phyloP scores from a whole-genome alignment of 2,888 invertebrate genomes.

The Ennomos erosarius region DNA sequence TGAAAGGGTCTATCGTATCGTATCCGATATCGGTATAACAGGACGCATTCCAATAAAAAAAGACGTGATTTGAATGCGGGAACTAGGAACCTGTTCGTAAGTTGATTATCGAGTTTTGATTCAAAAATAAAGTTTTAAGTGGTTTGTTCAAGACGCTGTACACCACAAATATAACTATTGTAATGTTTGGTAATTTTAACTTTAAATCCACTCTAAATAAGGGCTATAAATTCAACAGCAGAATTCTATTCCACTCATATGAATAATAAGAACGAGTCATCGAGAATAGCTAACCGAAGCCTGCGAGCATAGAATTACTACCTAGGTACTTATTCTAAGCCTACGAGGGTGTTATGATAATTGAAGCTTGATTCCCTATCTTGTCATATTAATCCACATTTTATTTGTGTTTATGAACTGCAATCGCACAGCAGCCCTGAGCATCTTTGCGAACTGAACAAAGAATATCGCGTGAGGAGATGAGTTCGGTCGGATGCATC shows the following conservation, averaged over 20 bases:
- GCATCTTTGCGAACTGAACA: constrained; percentile 34
- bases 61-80: constrained; percentile 51
- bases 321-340: too few species aligned
- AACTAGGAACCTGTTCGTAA: constrained; percentile 33
- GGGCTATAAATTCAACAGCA: too few species aligned
- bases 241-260: background rate
- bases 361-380: too few species aligned
- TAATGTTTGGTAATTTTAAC: too few species aligned
- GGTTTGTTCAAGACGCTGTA: background rate
- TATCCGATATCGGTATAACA: constrained; percentile 41
- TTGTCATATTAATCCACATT: background rate
- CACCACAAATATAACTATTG: too few species aligned
- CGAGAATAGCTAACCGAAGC: background rate
- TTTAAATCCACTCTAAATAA: too few species aligned
- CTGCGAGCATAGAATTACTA: too few species aligned
- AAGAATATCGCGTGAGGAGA: constrained; percentile 55
- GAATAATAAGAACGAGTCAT: background rate
- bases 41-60: constrained; percentile 53
- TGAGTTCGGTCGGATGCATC: constrained; percentile 57
- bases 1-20: constrained; percentile 52
- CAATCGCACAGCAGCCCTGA: constrained; percentile 27
- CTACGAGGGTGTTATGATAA: background rate
- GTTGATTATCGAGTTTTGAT: constrained; percentile 19
- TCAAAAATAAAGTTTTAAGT: background rate
- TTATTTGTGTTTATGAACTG: background rate